Evolutionary conservation across 2,113 vertebrate species (phyloP).

Genomic region (Dolichallabes microphthalmus): DNA sequence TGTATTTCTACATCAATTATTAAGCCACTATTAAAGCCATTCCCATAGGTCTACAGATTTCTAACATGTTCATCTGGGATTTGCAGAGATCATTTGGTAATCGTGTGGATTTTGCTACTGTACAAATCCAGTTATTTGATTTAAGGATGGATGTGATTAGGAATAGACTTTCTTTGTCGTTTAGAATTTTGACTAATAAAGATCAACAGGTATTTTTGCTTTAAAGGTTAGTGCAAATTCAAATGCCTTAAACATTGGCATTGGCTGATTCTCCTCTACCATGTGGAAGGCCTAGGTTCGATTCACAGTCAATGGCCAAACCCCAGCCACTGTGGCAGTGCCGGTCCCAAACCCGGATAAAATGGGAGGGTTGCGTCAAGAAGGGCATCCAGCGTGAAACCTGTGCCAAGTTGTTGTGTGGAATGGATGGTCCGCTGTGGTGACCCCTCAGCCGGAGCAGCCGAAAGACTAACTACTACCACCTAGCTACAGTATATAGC

Average conservation of each 20-base stretch:
- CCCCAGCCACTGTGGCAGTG: too few species aligned
- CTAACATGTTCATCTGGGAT: not conserved
- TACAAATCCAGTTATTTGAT: not conserved
- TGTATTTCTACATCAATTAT: not conserved
- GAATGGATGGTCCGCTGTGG: too few species aligned
- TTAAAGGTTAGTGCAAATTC: not conserved
- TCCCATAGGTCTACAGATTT: not conserved
- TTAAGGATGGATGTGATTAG: not conserved
- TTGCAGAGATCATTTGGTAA: not conserved
- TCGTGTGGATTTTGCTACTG: not conserved
- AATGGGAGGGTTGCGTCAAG: too few species aligned
- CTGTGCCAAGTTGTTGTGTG: too few species aligned
- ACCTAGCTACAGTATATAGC: too few species aligned
- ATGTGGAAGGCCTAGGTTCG: too few species aligned
- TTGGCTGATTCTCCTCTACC: too few species aligned
- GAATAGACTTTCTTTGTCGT: not conserved
- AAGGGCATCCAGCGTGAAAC: too few species aligned
- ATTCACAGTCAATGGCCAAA: too few species aligned
- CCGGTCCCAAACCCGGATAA: too few species aligned
- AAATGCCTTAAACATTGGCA: not conserved
- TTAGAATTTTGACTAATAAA: not conserved
- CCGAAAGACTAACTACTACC: not conserved
- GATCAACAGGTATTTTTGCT: too few species aligned
- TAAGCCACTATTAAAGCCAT: not conserved
- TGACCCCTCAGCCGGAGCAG: too few species aligned